Conservation (phyloP, 2,113 vertebrate genomes). For the Vulpes ferrilata region DNA sequence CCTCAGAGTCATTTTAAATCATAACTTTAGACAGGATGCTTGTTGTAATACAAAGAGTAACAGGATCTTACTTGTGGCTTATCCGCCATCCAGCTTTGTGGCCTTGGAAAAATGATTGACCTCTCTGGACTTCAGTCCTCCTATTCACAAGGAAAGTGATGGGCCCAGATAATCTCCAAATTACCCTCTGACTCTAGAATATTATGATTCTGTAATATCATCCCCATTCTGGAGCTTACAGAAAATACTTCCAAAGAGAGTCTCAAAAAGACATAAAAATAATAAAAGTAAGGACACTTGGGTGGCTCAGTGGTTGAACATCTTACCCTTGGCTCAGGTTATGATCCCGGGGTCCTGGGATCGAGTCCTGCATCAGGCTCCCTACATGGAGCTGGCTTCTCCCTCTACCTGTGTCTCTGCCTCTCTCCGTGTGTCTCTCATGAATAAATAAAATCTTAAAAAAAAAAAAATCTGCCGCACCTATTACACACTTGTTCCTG, state of each 20-base stretch:
- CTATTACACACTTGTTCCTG: not conserved
- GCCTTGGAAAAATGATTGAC: not conserved
- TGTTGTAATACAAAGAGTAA: not conserved
- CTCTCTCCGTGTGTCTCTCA: too few species aligned
- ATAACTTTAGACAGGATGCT: not conserved
- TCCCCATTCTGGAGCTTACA: conserved; percentile 8
- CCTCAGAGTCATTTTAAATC: not conserved
- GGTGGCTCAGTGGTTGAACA: too few species aligned
- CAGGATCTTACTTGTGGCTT: not conserved
- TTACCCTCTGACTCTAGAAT: not conserved
- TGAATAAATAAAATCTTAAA: too few species aligned
- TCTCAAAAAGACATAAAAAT: not conserved
- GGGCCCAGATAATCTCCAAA: not conserved
- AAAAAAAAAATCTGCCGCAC: not conserved
- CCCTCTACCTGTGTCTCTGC: too few species aligned
- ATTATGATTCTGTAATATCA: not conserved
- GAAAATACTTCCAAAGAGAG: not conserved
- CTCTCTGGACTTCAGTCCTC: not conserved
- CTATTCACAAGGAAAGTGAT: not conserved
- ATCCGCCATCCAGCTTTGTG: not conserved
- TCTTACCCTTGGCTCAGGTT: too few species aligned
- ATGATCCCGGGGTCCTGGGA: too few species aligned
- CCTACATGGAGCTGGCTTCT: too few species aligned
- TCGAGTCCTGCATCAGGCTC: too few species aligned
- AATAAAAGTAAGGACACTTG: too few species aligned